Conservation (phyloP, 1,140 invertebrate species). For the Listronotus oregonensis region DNA sequence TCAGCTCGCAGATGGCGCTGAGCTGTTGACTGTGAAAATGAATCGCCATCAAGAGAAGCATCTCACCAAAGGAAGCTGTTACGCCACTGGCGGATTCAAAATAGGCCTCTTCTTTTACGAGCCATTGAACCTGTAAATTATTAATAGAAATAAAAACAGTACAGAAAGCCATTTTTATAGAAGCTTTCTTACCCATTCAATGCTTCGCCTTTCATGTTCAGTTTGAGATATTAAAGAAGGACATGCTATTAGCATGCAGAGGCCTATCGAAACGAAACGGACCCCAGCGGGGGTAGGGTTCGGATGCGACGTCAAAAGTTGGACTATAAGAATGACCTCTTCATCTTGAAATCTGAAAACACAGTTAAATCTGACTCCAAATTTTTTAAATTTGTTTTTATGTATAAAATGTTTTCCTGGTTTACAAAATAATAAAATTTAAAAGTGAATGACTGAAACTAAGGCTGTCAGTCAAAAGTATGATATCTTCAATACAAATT, state of each 20-base stretch:
- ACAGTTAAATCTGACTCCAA: neutral
- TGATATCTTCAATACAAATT: no score
- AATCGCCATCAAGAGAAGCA: constrained; percentile 93
- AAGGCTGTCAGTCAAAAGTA: no score
- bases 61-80: constrained; percentile 90
- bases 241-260: constrained; percentile 95
- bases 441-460: no score
- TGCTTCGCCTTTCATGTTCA: constrained; percentile 85
- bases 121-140: constrained; percentile 78
- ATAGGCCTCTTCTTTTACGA: constrained; percentile 87
- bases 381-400: neutral
- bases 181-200: constrained; percentile 77
- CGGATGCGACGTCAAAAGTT: constrained; percentile 86
- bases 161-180: no score
- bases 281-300: constrained; percentile 89
- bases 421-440: no score
- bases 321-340: constrained; percentile 82
- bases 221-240: constrained; percentile 79
- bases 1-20: constrained; percentile 88
- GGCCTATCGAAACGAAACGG: constrained; percentile 87
- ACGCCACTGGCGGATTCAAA: constrained; percentile 79
- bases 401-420: no score
- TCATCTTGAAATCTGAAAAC: constrained; percentile 83
- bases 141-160: no score
- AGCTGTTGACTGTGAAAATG: constrained; percentile 96